phyloP scores from a whole-genome alignment of 2,888 invertebrate species.

The Parasteatoda lunata region DNA sequence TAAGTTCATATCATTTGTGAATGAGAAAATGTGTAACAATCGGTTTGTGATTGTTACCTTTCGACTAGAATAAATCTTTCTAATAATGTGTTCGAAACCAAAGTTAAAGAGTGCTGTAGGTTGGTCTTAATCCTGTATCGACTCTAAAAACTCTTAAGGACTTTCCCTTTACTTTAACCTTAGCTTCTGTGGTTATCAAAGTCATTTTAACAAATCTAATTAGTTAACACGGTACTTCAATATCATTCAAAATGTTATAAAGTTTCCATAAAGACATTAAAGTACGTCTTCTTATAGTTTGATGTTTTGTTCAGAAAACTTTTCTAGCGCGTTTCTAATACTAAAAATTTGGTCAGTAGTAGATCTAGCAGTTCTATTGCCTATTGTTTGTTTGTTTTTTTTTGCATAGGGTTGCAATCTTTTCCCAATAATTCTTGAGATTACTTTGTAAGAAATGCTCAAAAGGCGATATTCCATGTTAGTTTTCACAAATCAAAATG shows the following conservation, averaged over 20 bases:
- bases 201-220: neutral
- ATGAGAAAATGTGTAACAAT: neutral
- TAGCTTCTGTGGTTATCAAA: neutral
- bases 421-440: neutral
- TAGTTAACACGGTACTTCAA: neutral
- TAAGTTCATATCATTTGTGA: neutral
- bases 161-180: neutral
- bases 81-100: neutral
- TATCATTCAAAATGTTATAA: neutral
- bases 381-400: neutral
- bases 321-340: neutral
- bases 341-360: neutral
- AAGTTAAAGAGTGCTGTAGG: neutral
- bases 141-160: neutral
- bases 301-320: neutral
- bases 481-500: neutral
- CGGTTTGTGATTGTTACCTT: neutral
- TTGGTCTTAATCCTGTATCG: neutral
- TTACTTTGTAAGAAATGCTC: neutral
- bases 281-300: neutral
- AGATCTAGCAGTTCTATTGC: no score
- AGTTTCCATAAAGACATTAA: neutral
- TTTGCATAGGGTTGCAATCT: neutral
- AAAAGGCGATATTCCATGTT: neutral
- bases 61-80: neutral